A percentile compares a stretch with the other conserved stretches of the same genome.
Evolutionary conservation across 1,140 invertebrate species (phyloP).

Genomic region (Drosophila arawakana): DNA sequence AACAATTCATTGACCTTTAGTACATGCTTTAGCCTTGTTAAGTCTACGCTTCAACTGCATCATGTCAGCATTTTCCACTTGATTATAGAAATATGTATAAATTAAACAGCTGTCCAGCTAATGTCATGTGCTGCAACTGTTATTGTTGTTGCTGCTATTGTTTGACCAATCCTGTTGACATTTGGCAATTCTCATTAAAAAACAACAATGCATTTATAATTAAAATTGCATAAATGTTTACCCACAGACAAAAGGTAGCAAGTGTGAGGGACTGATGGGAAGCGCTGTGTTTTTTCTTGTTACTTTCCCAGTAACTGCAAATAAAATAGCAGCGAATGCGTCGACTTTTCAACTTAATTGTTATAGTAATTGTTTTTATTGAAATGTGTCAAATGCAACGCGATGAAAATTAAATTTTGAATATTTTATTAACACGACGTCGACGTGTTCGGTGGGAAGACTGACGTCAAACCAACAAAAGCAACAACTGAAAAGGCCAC

Average conservation of each 20-base stretch:
- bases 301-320: conserved; percentile 39
- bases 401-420: conserved; percentile 64
- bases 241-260: conserved; percentile 23
- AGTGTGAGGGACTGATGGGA: background rate
- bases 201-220: conserved; percentile 53
- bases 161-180: conserved; percentile 42
- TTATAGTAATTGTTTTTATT: conserved; percentile 63
- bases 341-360: conserved; percentile 54
- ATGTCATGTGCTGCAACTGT: conserved; percentile 12
- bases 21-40: conserved; percentile 2
- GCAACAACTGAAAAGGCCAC: conserved; percentile 21
- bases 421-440: conserved; percentile 48
- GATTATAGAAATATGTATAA: conserved; percentile 23
- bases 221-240: conserved; percentile 58
- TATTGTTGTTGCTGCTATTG: conserved; percentile 30
- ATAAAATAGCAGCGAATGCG: conserved; percentile 40
- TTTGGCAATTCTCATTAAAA: conserved; percentile 49
- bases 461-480: conserved; percentile 28
- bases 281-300: conserved; percentile 16
- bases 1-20: conserved; percentile 5
- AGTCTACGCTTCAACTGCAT: conserved; percentile 13
- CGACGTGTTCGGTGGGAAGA: conserved; percentile 1
- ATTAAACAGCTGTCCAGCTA: conserved; percentile 29
- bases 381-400: conserved; percentile 66
- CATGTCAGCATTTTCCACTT: conserved; percentile 30